Base-by-base conservation (phyloP, 1,140 invertebrate genomes). In the Achatina immaculata region DNA sequence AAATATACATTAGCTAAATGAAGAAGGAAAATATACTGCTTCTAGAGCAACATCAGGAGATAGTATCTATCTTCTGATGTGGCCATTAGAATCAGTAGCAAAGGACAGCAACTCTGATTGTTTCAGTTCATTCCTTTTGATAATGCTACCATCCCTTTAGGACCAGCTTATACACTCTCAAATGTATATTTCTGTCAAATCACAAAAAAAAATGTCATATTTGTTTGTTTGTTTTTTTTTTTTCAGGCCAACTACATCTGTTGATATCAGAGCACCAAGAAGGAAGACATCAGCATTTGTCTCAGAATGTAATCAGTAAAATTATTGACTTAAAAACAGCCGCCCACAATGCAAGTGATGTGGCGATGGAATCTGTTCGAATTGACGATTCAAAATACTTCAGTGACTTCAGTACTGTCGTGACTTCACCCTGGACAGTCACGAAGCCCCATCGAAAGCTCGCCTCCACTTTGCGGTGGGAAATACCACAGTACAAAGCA, bases 191-290 rank as follows among this genome's bases (percentile, higher is more conserved):
- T n/a, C n/a, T n/a, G n/a, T n/a, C n/a, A n/a, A n/a, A n/a, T n/a
- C n/a, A n/a, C n/a, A n/a, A n/a, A n/a, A n/a, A n/a, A n/a, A n/a
- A n/a, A n/a, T n/a, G n/a, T n/a, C n/a, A n/a, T n/a, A n/a, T n/a
- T n/a, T n/a, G n/a, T n/a, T n/a, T n/a, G n/a, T n/a, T n/a, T n/a
- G n/a, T n/a, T n/a, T n/a, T 6, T 81, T 73, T 80, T 43, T 45
- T 83, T 85, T n/a, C 82, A 90, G 90, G 90, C 72, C 90, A 90
- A 51, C 62, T 89, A 9, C 76, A 81, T 38, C 45, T 84, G 40
- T 72, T 90, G 11, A 24, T 89, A 58, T 69, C 84, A 19, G 84
- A 87, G 55, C 83, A 86, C 80, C 62, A 81, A 3, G 78, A 82
- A 55, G 86, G 86, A 7, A 71, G 82, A 28, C 83, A 86, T 34